A percentile compares a stretch with the other conserved stretches of the same genome.
Conservation (phyloP, 2,797 vertebrate genomes). For the Eurystomus glaucurus region DNA sequence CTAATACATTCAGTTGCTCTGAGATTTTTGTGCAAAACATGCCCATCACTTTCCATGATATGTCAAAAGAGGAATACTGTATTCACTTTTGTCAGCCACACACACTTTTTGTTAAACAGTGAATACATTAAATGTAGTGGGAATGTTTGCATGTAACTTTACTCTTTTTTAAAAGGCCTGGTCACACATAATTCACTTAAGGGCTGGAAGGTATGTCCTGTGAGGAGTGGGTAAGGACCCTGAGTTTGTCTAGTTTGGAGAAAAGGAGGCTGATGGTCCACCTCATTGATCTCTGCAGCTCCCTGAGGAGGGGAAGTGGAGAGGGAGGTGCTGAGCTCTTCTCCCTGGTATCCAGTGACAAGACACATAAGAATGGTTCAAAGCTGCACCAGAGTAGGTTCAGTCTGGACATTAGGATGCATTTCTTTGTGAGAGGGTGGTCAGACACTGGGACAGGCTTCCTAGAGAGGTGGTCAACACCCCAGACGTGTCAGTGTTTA, state of each 20-base stretch:
- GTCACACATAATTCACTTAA: neutral
- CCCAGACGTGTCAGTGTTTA: neutral
- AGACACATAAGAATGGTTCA: accelerated
- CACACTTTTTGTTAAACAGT: neutral
- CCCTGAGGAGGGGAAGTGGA: neutral
- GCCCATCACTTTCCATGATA: neutral
- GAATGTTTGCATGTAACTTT: neutral
- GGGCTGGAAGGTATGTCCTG: neutral
- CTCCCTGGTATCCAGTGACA: neutral
- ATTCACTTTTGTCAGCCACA: neutral
- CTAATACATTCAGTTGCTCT: neutral
- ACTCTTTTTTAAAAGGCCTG: neutral
- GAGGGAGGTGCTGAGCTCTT: neutral
- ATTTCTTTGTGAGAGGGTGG: neutral
- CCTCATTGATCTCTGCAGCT: neutral
- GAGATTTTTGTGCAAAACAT: conserved; percentile 22
- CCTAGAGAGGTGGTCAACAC: accelerated
- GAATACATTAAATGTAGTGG: neutral
- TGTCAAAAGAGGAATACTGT: neutral
- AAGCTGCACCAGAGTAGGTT: accelerated
- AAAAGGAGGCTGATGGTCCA: neutral
- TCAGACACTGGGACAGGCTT: neutral
- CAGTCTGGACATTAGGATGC: neutral
- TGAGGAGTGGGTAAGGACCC: neutral
- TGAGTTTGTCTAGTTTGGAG: neutral